Evolutionary conservation across 2,888 invertebrate genomes (phyloP), one percentile per base, ranked within the genome.

Genomic region (Brachynemurus nebulosus): DNA sequence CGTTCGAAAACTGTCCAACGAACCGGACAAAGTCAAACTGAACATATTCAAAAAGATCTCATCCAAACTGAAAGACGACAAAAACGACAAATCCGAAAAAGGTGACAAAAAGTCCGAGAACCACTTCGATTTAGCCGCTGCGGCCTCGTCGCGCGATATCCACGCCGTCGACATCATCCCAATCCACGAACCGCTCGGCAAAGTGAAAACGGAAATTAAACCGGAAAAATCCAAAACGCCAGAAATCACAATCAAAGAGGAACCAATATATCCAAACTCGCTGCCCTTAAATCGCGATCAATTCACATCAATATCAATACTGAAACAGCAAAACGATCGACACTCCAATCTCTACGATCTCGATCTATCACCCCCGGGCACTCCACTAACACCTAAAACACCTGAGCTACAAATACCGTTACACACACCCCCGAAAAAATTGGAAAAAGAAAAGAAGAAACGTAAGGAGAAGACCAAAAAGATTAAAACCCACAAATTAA

Each of bases 11-110:
- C 60, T 88, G 45, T 74, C 78, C 4, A 79, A 78, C 9, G 86
- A 86, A 63, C 86, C 86, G 0, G 85, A 88, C 60, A 82, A 81
- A 63, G 84, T 80, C 62, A 90, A 89, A 60, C 68, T 86, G 33
- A 88, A 86, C 66, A 86, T 89, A 59, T 84, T 89, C 58, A 89
- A 86, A 60, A 86, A 86, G 65, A 85, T 89, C 60, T 80, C 86
- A 47, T 76, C 77, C 58, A 80, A 81, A 62, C 75, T 76, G 19
- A 80, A 78, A 62, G 74, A 76, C 55, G 79, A 78, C 54, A 74
- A 70, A 45, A 50, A 57, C n/a, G 66, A 68, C n/a, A 58, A 60
- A 40, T 45, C 52, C 3, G 61, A 60, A n/a, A 58, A 59, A 47
- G 50, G 56, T n/a, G 68, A 65, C 46, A 42, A 52, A 12, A 64